phyloP scores from a whole-genome alignment of 64 coral and sea anemone genomes.

The Dendronephthya gigantea region DNA sequence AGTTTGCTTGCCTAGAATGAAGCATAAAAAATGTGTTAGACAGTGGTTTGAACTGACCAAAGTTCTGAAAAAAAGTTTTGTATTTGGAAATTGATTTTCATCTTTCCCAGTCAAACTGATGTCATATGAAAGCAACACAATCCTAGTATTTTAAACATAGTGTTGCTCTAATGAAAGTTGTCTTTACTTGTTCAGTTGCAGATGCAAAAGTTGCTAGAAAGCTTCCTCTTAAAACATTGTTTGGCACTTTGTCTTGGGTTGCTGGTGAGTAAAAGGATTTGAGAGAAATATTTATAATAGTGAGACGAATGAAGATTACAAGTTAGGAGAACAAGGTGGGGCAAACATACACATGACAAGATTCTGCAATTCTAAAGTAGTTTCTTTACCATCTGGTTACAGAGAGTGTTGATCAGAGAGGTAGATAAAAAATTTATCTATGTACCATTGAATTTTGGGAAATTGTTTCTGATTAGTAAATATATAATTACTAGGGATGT shows the following conservation, averaged over 20 bases:
- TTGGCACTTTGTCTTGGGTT: conserved; percentile 57
- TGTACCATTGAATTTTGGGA: too few species aligned
- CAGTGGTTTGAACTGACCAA: neutral
- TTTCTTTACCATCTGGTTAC: too few species aligned
- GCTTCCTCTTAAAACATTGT: conserved; percentile 64
- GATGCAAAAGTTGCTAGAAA: conserved; percentile 89
- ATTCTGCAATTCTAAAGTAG: too few species aligned
- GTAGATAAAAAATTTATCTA: too few species aligned
- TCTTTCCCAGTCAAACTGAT: too few species aligned
- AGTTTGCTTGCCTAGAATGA: conserved; percentile 83
- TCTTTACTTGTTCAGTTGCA: conserved; percentile 90
- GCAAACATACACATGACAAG: too few species aligned
- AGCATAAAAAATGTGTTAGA: neutral
- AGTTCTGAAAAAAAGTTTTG: too few species aligned
- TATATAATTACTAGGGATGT: neutral
- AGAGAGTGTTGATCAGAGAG: too few species aligned
- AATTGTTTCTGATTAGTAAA: too few species aligned
- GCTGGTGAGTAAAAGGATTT: conserved; percentile 32
- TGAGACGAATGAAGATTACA: neutral
- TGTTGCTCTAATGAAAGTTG: neutral
- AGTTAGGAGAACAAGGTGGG: too few species aligned
- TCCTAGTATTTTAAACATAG: neutral
- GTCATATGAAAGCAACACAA: too few species aligned
- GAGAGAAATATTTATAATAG: neutral
- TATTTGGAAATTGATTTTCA: too few species aligned